Conservation (phyloP, 1,140 invertebrate species). For the Sarcophaga bullata region DNA sequence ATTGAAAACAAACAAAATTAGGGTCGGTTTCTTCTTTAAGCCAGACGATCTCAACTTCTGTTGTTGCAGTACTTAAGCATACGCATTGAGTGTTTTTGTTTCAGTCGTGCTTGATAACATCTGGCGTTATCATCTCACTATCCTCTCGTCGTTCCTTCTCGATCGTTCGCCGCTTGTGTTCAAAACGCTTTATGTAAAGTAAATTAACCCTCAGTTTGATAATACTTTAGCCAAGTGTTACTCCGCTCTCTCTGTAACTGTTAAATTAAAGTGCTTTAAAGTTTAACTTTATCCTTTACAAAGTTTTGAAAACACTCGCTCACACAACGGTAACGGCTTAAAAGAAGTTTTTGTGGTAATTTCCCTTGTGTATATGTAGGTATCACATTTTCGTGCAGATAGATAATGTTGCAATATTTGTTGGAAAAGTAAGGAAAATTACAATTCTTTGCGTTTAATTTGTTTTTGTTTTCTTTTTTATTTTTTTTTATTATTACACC, state of each 20-base stretch:
- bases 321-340: neutral
- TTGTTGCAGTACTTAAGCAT: slow-evolving; percentile 54
- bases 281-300: slow-evolving; percentile 18
- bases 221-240: slow-evolving; percentile 19
- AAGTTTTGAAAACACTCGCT: slow-evolving; percentile 21
- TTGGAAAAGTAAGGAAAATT: neutral
- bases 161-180: slow-evolving; percentile 49
- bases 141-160: slow-evolving; percentile 27
- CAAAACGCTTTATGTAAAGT: slow-evolving; percentile 53
- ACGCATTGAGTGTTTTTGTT: slow-evolving; percentile 43
- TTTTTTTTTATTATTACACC: neutral
- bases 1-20: neutral
- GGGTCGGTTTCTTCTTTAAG: neutral
- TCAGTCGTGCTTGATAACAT: slow-evolving; percentile 54
- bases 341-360: neutral
- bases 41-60: neutral
- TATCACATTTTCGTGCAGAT: neutral
- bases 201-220: slow-evolving; percentile 47
- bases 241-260: neutral
- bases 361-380: no score
- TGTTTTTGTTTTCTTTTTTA: neutral
- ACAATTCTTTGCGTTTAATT: no score
- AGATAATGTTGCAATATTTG: slow-evolving; percentile 23
- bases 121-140: slow-evolving; percentile 50
- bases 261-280: neutral